Percentiles rank a stretch among this genome's conserved stretches.
These are phyloP conservation scores for Lasioglossum albipes DNA, from an alignment of 1,140 invertebrate genomes.

Conservation along the genomic window DNA sequence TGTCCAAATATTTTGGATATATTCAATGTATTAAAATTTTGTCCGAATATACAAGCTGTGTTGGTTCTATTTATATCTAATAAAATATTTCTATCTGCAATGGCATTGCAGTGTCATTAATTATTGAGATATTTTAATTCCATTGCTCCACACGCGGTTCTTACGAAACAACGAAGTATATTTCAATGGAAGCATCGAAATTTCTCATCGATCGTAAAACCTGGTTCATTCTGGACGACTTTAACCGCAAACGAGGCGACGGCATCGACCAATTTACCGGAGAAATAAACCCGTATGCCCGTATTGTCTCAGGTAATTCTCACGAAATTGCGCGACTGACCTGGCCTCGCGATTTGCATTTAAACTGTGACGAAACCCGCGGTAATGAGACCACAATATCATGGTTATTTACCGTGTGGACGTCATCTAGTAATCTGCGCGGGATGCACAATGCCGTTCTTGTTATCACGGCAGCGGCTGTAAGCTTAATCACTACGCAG, in stretches of 20 bases:
- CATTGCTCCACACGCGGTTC: no score
- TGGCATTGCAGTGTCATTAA: no score
- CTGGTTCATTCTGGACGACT: not conserved
- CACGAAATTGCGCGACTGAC: slow-evolving; percentile 49
- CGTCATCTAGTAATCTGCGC: slow-evolving; percentile 1
- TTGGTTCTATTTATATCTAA: no score
- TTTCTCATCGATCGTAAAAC: not conserved
- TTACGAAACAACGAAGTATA: no score
- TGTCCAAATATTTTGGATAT: no score
- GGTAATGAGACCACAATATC: slow-evolving; percentile 41
- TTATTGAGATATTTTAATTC: no score
- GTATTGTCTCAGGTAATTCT: slow-evolving; percentile 48
- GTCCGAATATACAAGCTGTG: no score
- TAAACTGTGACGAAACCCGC: slow-evolving; percentile 54
- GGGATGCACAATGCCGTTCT: slow-evolving; percentile 8
- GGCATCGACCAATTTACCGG: slow-evolving; percentile 13
- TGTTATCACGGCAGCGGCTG: not conserved
- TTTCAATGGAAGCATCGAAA: no score
- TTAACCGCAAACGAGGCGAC: not conserved
- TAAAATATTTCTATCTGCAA: no score
- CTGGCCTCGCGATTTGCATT: slow-evolving; percentile 50
- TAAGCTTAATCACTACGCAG: not conserved
- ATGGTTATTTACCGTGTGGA: not conserved
- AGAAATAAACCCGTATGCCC: not conserved
- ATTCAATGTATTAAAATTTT: no score